phyloP scores from a whole-genome alignment of 2,797 vertebrate species.

The Microhierax caerulescens region DNA sequence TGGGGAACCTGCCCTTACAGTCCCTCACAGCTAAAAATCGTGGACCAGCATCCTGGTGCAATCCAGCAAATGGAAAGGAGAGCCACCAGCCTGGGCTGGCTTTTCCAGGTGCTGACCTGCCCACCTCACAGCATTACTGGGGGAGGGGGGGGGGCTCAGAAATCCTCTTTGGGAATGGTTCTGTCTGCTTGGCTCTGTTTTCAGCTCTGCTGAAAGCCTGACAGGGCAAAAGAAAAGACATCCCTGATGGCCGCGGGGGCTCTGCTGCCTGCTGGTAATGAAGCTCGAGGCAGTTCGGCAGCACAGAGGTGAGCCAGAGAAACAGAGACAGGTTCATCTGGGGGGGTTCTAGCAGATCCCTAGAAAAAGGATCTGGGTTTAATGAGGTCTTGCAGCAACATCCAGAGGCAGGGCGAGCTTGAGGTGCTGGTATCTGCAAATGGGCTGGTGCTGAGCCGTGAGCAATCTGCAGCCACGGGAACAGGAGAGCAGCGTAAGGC shows the following conservation, averaged over 20 bases:
- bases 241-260: neutral
- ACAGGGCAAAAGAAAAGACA: neutral
- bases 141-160: neutral
- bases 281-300: neutral
- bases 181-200: neutral
- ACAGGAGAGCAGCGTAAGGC: neutral
- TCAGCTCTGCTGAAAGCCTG: neutral
- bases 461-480: neutral
- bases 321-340: neutral
- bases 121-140: neutral
- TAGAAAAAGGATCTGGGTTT: neutral
- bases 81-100: neutral
- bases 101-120: neutral
- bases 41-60: neutral
- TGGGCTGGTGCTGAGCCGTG: neutral
- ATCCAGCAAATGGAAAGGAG: neutral
- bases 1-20: neutral
- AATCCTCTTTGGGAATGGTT: neutral
- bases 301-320: neutral
- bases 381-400: neutral
- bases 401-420: neutral
- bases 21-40: neutral
- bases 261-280: neutral
- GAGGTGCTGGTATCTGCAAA: neutral
- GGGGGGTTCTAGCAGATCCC: neutral